phyloP scores from a whole-genome alignment of 1,140 invertebrate genomes.

The Drosophila asahinai region DNA sequence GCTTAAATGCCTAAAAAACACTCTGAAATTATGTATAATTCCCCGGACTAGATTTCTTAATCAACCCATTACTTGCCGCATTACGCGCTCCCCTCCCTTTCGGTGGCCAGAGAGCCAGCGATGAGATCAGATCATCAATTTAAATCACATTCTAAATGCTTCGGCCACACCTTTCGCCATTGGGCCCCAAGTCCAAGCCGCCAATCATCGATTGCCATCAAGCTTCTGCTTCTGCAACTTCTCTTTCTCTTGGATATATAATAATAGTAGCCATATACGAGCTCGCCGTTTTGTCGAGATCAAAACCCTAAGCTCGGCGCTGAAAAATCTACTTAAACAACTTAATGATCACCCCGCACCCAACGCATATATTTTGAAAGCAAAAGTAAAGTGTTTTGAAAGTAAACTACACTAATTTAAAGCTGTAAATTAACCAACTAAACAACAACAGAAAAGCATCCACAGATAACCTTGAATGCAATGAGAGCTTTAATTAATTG shows the following conservation, averaged over 20 bases:
- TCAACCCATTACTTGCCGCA: constrained; percentile 5
- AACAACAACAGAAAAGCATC: constrained; percentile 58
- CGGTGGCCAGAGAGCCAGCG: background rate
- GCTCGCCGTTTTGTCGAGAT: constrained; percentile 15
- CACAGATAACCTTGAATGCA: constrained; percentile 77
- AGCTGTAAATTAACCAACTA: constrained; percentile 82
- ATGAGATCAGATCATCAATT: constrained; percentile 51
- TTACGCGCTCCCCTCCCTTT: constrained; percentile 15
- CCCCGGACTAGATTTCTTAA: constrained; percentile 3
- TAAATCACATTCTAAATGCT: constrained; percentile 50
- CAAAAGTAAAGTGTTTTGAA: constrained; percentile 84
- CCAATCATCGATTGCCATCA: constrained; percentile 40
- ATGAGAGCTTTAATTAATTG: constrained; percentile 83
- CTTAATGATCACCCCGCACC: constrained; percentile 76
- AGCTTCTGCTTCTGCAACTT: constrained; percentile 46
- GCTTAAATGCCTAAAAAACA: background rate
- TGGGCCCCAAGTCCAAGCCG: constrained; percentile 16
- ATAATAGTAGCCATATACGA: background rate
- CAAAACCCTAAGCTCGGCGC: constrained; percentile 24
- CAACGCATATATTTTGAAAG: constrained; percentile 77
- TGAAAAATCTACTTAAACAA: constrained; percentile 56
- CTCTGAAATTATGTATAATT: background rate
- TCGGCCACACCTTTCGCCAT: constrained; percentile 36
- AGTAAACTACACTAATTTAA: constrained; percentile 82
- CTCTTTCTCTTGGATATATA: constrained; percentile 16